Percentiles rank a stretch among this genome's conserved stretches.
Evolutionary conservation across 1,140 invertebrate genomes (phyloP).

Genomic region (Drosophila prosaltans): DNA sequence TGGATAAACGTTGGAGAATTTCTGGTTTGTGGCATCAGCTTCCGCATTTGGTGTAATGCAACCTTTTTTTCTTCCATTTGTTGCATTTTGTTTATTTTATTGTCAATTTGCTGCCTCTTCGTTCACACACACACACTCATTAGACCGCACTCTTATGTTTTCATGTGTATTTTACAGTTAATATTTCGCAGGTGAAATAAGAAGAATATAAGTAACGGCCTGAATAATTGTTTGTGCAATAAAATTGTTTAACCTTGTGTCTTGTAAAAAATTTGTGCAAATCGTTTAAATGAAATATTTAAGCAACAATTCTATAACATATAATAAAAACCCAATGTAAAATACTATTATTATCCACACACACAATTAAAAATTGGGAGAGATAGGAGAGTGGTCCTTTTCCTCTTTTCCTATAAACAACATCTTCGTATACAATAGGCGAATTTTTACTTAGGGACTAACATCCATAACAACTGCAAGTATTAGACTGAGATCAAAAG

Average conservation of each 20-base stretch:
- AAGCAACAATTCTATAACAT: constrained; percentile 40
- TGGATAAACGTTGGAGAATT: constrained; percentile 61
- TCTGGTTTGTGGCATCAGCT: constrained; percentile 72
- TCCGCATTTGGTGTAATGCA: constrained; percentile 61
- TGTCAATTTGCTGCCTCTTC: constrained; percentile 57
- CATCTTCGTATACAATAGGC: background rate
- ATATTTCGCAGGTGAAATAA: constrained; percentile 68
- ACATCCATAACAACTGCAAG: constrained; percentile 36
- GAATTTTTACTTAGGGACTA: constrained; percentile 5
- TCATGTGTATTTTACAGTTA: constrained; percentile 75
- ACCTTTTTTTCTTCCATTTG: constrained; percentile 44
- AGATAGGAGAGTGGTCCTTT: background rate
- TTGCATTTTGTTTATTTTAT: constrained; percentile 78
- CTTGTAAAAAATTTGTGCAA: constrained; percentile 37
- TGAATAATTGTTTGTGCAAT: constrained; percentile 60
- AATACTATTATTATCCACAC: background rate
- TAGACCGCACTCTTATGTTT: background rate
- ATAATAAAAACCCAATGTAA: constrained; percentile 13
- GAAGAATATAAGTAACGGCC: constrained; percentile 45
- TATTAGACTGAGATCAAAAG: constrained; percentile 60
- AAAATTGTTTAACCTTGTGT: constrained; percentile 35
- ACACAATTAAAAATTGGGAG: background rate
- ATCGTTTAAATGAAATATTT: constrained; percentile 49
- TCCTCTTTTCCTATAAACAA: too few species aligned
- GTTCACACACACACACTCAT: constrained; percentile 22